Conservation (phyloP, 2,113 vertebrate species). For the Calcarius ornatus region DNA sequence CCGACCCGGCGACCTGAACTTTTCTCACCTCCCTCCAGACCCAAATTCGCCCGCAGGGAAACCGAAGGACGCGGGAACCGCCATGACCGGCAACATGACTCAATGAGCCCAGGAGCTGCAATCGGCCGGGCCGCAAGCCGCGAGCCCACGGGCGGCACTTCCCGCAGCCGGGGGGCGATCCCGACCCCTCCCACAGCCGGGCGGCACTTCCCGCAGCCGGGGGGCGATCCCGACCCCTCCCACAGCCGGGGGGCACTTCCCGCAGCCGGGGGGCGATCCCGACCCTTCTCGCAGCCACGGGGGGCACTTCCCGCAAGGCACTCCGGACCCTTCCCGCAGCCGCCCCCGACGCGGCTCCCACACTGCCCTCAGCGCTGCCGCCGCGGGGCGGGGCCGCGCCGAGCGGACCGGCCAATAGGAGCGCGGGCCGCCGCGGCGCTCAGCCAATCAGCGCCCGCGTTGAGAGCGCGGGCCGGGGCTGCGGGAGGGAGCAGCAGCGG, state of each 20-base stretch:
- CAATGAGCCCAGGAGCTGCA: neutral
- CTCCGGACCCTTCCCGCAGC: neutral
- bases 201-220: too few relatives aligned
- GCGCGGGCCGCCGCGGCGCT: accelerated
- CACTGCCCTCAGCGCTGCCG: neutral
- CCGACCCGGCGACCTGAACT: accelerated
- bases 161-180: too few relatives aligned
- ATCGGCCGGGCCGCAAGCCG: accelerated
- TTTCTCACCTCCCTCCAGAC: neutral
- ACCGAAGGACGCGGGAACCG: neutral
- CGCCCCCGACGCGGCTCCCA: accelerated
- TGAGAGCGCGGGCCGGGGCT: neutral
- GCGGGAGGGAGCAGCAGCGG: neutral
- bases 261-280: neutral
- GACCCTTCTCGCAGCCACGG: neutral
- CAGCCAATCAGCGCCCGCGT: neutral
- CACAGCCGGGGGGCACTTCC: neutral
- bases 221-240: too few relatives aligned
- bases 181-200: neutral
- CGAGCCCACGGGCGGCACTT: neutral
- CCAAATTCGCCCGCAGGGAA: neutral
- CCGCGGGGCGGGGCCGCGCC: neutral
- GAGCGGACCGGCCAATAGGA: neutral
- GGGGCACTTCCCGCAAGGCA: too few relatives aligned
- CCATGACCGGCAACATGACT: accelerated